phyloP scores from a whole-genome alignment of 2,888 invertebrate genomes.

The Theodoxus fluviatilis region DNA sequence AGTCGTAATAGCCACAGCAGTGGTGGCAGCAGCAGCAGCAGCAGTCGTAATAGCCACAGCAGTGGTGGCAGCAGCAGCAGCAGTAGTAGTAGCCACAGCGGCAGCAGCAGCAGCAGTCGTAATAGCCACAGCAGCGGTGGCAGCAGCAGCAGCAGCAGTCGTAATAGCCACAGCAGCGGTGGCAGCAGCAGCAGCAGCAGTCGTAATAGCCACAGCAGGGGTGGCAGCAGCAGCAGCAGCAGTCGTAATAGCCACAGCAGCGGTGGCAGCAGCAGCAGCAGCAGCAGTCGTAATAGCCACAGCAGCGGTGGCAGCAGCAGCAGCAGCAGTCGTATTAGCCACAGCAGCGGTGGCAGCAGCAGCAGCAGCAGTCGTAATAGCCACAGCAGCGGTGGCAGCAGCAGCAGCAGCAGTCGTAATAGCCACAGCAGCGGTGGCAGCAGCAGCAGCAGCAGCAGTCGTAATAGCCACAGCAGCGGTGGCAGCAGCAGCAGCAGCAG shows the following conservation, averaged over 20 bases:
- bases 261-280: conserved; percentile 14
- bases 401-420: conserved; percentile 1
- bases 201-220: background rate
- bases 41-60: background rate
- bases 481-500: conserved; percentile 23
- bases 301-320: background rate
- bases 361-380: conserved; percentile 13
- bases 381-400: background rate
- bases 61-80: conserved; percentile 4
- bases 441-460: conserved; percentile 11
- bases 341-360: conserved; percentile 6
- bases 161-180: background rate
- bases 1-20: conserved; percentile 13
- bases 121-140: conserved; percentile 14
- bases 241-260: conserved; percentile 17
- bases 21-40: conserved; percentile 7
- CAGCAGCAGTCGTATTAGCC: background rate
- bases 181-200: conserved; percentile 6
- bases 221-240: conserved; percentile 7
- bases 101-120: conserved; percentile 5
- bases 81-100: conserved; percentile 10
- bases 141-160: background rate
- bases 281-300: background rate
- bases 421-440: background rate
- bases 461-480: conserved; percentile 10